Evolutionary conservation across 2,113 vertebrate genomes (phyloP), one percentile per base, ranked within the genome.

Genomic region (Cynocephalus volans): DNA sequence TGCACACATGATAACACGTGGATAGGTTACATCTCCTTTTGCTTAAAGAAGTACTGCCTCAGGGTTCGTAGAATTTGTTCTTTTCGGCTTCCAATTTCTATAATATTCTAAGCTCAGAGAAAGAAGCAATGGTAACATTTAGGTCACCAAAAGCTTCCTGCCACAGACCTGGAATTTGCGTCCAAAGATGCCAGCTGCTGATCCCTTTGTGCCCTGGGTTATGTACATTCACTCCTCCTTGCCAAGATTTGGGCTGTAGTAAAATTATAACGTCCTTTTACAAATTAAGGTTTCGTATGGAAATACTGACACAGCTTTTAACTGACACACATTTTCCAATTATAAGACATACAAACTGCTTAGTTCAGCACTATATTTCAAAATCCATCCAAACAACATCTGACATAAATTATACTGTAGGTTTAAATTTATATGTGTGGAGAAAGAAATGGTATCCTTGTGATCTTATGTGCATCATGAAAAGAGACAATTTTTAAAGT

Each of bases 251-350:
- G 86, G 86, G 92, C 98, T 95, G 76, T 88, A 97, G 92, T 90
- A 96, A 98, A 98, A 96, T 98, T 98, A 98, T 96, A 97, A 97
- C 92, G 90, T 97, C 92, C 97, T 97, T 98, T 98, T 98, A 98
- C 96, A 98, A 98, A 98, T 98, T 97, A 48, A 93, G 96, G 97
- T 96, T 98, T 98, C 96, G 97, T 98, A 95, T 98, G 98, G 98
- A 98, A 99, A 98, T 1, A 97, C 95, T 98, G 98, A 97, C 97
- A 93, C 41, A 70, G 97, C 28, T 96, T 1, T 97, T 94, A 97
- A 95, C 98, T 88, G 96, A 98, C 97, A 98, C 83, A 97, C 96
- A 97, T 98, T 98, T 97, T 98, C 96, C 98, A 98, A 86, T 97
- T 97, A 94, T 95, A 98, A 98, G 97, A 96, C 98, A 97, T 73